Conservation (phyloP, 2,888 invertebrate species). For the Folsomia candida region DNA sequence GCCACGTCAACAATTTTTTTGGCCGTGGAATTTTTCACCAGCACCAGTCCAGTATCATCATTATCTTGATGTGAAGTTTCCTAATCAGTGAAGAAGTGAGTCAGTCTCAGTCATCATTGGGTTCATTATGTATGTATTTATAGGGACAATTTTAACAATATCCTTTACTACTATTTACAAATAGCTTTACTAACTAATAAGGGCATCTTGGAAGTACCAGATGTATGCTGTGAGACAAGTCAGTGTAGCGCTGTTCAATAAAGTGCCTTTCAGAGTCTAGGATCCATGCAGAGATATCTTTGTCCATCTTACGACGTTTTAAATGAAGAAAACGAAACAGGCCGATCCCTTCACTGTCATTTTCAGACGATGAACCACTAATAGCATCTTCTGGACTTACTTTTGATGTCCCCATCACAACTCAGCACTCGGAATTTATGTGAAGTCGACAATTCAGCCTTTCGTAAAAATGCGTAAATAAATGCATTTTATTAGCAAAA, state of each 20-base stretch:
- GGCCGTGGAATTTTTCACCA: background rate
- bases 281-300: slow-evolving; percentile 17
- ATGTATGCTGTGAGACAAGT: slow-evolving; percentile 34
- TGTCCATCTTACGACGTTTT: background rate
- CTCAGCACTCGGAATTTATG: too few species aligned
- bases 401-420: background rate
- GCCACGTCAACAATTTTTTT: background rate
- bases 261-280: slow-evolving; percentile 26
- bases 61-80: background rate
- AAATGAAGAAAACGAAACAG: background rate
- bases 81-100: background rate
- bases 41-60: too few species aligned
- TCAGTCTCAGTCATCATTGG: too few species aligned
- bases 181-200: too few species aligned
- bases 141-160: background rate
- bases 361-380: background rate
- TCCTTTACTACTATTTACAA: too few species aligned
- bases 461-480: too few species aligned
- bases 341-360: background rate
- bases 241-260: slow-evolving; percentile 38
- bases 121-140: background rate
- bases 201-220: too few species aligned
- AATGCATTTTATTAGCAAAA: too few species aligned
- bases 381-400: background rate
- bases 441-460: too few species aligned